Conservation (phyloP, 2,113 vertebrate genomes). For the Neodontobutis hainanensis region DNA sequence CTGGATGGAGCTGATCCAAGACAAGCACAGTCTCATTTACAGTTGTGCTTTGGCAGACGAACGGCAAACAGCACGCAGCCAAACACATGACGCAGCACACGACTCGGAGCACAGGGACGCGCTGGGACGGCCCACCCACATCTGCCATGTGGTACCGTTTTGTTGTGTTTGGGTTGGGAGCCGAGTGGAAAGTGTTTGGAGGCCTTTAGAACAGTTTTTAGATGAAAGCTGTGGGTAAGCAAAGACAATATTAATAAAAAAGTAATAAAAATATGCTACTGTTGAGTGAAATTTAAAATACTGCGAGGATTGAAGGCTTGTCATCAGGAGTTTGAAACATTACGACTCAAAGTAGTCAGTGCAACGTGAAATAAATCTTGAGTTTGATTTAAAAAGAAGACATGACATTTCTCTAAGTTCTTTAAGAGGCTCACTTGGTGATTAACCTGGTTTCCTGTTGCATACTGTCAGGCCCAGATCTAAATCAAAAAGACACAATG, state of each 20-base stretch:
- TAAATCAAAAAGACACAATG: too few relatives aligned
- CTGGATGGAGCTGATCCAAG: slow-evolving; percentile 49
- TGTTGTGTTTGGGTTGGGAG: slow-evolving; percentile 1
- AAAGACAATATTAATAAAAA: not conserved
- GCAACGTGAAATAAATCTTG: not conserved
- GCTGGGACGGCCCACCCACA: slow-evolving; percentile 24
- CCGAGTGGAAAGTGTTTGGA: not conserved
- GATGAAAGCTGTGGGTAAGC: not conserved
- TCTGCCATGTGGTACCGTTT: not conserved
- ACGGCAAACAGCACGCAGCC: slow-evolving; percentile 47
- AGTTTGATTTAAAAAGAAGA: too few relatives aligned
- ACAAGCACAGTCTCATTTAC: slow-evolving; percentile 58
- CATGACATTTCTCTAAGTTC: too few relatives aligned
- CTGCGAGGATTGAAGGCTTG: not conserved
- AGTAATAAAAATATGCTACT: not conserved
- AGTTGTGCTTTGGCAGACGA: slow-evolving; percentile 42
- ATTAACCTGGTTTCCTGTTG: too few relatives aligned
- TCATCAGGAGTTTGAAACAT: not conserved
- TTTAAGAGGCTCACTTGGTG: too few relatives aligned
- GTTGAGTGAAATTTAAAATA: not conserved
- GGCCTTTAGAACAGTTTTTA: not conserved
- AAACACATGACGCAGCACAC: slow-evolving; percentile 40
- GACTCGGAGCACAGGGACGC: slow-evolving; percentile 25
- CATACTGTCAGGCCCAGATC: too few relatives aligned
- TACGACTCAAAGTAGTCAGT: not conserved